phyloP scores from a whole-genome alignment of 2,888 invertebrate genomes.

The Nipponacmea schrenckii region DNA sequence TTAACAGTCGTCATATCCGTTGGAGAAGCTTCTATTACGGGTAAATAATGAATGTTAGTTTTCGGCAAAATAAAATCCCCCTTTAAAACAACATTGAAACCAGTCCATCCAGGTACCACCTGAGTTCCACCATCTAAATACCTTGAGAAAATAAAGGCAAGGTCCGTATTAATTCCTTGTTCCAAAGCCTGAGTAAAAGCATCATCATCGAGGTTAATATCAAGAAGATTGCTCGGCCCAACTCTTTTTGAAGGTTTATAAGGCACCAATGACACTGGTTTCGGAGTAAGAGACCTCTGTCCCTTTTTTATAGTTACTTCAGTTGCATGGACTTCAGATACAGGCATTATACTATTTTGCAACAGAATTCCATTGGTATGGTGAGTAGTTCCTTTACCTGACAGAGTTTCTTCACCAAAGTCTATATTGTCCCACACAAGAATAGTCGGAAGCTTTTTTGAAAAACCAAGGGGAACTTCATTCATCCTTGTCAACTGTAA shows the following conservation, averaged over 20 bases:
- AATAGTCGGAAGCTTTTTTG: not conserved
- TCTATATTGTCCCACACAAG: not conserved
- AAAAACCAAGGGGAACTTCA: not conserved
- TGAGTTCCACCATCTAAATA: not conserved
- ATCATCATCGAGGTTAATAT: too few species aligned
- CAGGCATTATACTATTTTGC: not conserved
- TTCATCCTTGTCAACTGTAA: not conserved
- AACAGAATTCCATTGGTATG: conserved; percentile 1
- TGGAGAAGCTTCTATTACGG: not conserved
- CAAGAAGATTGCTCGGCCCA: too few species aligned
- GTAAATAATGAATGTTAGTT: not conserved
- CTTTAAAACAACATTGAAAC: not conserved
- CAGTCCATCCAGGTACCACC: not conserved
- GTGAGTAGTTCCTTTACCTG: conserved; percentile 2
- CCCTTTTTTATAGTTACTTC: not conserved
- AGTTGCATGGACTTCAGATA: not conserved
- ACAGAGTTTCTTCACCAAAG: not conserved
- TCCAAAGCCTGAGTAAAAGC: too few species aligned
- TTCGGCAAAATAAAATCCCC: not conserved
- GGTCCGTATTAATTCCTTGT: not conserved
- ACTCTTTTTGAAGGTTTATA: not conserved
- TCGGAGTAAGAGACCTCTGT: not conserved
- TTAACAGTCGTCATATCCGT: not conserved
- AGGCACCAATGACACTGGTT: not conserved
- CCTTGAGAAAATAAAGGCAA: not conserved